Evolutionary conservation across 92 coral and sea anemone species (phyloP), one percentile per base, ranked within the genome.

Genomic region (Epizoanthus scotinus): DNA sequence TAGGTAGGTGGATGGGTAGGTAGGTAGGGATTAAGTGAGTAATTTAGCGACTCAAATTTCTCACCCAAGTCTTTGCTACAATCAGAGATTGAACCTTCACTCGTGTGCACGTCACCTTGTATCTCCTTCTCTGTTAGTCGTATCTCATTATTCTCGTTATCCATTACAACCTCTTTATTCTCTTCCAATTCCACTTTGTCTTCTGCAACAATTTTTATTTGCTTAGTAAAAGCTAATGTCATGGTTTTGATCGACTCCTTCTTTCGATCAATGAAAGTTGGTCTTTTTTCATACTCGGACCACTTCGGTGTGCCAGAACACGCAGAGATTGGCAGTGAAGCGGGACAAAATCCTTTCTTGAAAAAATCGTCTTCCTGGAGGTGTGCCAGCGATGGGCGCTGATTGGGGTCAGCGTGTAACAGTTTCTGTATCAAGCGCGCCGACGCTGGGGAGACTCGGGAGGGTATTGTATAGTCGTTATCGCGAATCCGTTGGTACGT

Each of bases 321-420:
- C 29, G 87, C 81, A 31, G 99, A 87, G 25, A 86, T 74, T 14
- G 99, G 99, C 58, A 96, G 90, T 20, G 91, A 53, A 73, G 88
- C 93, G 20, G 99, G 98, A 60, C 89, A 74, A 67, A 96, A 91
- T 42, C 98, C 98, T 71, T 85, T 91, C 63, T 83, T 87, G 84
- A 96, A 96, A 75, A 96, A 96, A 20, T 93, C 99, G 61, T 96
- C 99, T 20, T 90, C 88, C n/a, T 90, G 90, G 18, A 96, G 72
- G 5, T 92, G 83, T 13, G 87, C 85, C 21, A 96, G 90, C 12
- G 86, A 81, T 0, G 99, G 99, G 49, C 99, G 93, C 77, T 87
- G 83, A 18, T 82, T 77, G 3, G 99, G 98, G 69, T 93, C 90
- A 24, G 93, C 90, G 56, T 92, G 94, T 5, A 96, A 87, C 85